These are phyloP conservation scores for Drymonia ruficornis DNA, from an alignment of 2,888 invertebrate species.

Conservation along the genomic window DNA sequence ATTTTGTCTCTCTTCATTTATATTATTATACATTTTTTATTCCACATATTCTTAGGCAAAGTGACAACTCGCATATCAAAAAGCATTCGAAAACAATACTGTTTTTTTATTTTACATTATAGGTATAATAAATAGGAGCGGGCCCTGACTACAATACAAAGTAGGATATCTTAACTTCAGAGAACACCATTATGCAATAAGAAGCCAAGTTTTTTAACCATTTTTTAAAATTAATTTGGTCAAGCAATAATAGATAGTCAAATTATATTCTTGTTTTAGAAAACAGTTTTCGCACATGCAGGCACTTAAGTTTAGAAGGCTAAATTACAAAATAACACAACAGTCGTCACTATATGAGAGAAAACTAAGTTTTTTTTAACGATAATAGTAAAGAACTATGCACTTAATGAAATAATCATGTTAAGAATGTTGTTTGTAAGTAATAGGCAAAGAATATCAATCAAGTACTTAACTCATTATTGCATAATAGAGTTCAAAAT, in stretches of 20 bases:
- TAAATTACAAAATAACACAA: too few species aligned
- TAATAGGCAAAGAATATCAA: background rate
- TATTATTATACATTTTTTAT: constrained; percentile 76
- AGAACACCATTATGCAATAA: constrained; percentile 7
- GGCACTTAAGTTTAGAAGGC: too few species aligned
- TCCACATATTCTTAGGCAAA: constrained; percentile 74
- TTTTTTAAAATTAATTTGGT: too few species aligned
- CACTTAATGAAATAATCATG: too few species aligned
- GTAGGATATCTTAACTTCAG: background rate
- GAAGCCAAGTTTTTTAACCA: background rate
- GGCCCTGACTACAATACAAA: constrained; percentile 30
- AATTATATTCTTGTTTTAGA: background rate
- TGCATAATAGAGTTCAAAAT: background rate
- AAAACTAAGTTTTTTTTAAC: too few species aligned
- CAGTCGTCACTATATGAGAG: too few species aligned
- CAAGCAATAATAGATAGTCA: background rate
- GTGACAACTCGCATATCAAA: constrained; percentile 64
- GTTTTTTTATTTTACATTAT: constrained; percentile 31
- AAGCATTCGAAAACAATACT: constrained; percentile 51
- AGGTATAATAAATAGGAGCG: constrained; percentile 47
- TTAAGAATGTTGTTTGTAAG: background rate
- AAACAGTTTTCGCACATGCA: too few species aligned
- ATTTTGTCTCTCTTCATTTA: constrained; percentile 76
- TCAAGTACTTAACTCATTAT: background rate
- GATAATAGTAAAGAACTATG: too few species aligned